phyloP scores from a whole-genome alignment of 2,113 vertebrate genomes.

The Apistogramma diplotaenia region DNA sequence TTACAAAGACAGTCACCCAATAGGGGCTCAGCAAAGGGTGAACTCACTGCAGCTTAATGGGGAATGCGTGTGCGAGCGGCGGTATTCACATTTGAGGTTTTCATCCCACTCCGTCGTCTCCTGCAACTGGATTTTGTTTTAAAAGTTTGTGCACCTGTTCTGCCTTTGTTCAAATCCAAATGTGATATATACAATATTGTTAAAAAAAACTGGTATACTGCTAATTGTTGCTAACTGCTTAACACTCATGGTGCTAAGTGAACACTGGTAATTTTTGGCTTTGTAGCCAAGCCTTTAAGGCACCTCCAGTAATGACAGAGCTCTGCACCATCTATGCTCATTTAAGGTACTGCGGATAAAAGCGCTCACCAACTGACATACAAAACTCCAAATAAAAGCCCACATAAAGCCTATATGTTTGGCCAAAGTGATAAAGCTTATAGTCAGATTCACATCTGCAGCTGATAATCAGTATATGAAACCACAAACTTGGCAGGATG shows the following conservation, averaged over 20 bases:
- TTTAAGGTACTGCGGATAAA: conserved; percentile 27
- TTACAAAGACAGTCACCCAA: neutral
- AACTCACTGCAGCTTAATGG: neutral
- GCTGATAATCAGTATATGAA: conserved; percentile 47
- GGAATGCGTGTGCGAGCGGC: neutral
- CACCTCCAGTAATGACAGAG: conserved; percentile 1
- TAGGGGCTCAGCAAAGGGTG: neutral
- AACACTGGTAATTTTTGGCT: neutral
- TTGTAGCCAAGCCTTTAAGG: conserved; percentile 3
- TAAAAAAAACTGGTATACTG: neutral
- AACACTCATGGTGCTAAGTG: neutral
- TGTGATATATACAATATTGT: neutral
- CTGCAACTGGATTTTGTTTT: neutral
- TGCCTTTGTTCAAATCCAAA: neutral
- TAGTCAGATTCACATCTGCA: conserved; percentile 57
- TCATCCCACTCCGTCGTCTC: neutral
- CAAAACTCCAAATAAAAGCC: neutral
- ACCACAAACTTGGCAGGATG: conserved; percentile 54
- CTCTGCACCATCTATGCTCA: neutral
- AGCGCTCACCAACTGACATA: neutral
- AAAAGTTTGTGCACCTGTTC: neutral
- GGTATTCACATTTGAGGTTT: too few species aligned
- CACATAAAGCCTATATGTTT: conserved; percentile 14
- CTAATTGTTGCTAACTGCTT: too few species aligned
- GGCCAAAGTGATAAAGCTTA: conserved; percentile 32